Conservation (phyloP, 2,888 invertebrate genomes). For the Tridacna gigas region DNA sequence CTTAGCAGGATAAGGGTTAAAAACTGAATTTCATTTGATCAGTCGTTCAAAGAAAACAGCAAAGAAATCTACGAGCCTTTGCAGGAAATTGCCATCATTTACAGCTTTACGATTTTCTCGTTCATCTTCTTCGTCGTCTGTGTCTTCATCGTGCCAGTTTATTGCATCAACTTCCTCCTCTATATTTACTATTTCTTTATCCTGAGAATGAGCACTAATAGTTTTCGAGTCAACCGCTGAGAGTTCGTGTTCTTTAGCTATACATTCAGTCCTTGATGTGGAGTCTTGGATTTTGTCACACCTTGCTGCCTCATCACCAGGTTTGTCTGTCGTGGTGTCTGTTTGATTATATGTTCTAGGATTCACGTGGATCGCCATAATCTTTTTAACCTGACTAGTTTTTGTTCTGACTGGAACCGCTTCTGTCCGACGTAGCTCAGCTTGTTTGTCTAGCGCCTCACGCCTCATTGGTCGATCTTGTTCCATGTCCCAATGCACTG, state of each 20-base stretch:
- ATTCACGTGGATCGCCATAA: slow-evolving; percentile 4
- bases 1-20: too few relatives aligned
- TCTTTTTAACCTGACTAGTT: background rate
- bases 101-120: background rate
- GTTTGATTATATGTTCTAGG: background rate
- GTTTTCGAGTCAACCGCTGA: background rate
- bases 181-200: background rate
- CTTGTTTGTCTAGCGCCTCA: background rate
- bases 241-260: background rate
- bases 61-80: slow-evolving; percentile 22
- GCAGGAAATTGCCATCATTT: slow-evolving; percentile 1
- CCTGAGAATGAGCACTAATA: background rate
- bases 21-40: background rate
- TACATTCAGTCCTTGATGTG: background rate
- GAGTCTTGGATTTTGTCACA: background rate
- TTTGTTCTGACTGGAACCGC: background rate
- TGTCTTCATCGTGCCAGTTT: background rate
- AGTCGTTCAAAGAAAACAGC: slow-evolving; percentile 6
- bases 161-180: background rate
- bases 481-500: slow-evolving; percentile 24
- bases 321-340: background rate
- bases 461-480: slow-evolving; percentile 7
- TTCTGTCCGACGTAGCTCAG: background rate
- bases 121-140: slow-evolving; percentile 6
- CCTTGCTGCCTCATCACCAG: too few relatives aligned